A percentile compares a stretch with the other conserved stretches of the same genome.
phyloP scores from a whole-genome alignment of 2,113 vertebrate species.

The Hippotragus niger region DNA sequence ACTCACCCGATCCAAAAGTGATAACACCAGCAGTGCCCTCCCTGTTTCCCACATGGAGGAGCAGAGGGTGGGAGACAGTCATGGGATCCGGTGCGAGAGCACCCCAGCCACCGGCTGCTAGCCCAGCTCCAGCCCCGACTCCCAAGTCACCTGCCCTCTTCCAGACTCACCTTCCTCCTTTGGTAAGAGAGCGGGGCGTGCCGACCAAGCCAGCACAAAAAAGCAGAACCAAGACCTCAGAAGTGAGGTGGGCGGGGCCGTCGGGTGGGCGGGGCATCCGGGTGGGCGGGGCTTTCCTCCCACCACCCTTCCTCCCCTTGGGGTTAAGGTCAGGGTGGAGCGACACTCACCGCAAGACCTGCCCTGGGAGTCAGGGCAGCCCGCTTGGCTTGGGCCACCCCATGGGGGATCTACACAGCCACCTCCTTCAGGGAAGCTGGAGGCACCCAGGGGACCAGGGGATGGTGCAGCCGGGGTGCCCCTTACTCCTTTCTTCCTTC shows the following conservation, averaged over 20 bases:
- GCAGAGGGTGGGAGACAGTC: neutral
- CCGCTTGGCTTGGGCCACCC: too few relatives aligned
- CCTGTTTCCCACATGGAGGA: neutral
- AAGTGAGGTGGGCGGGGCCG: neutral
- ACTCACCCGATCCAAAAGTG: neutral
- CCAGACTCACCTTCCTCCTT: neutral
- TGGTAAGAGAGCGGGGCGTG: rapidly evolving
- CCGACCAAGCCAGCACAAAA: neutral
- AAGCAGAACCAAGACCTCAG: neutral
- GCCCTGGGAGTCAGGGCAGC: neutral
- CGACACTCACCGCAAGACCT: neutral
- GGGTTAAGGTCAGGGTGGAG: neutral
- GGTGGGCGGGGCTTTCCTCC: neutral
- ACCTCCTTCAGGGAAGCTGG: neutral
- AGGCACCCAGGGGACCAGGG: neutral
- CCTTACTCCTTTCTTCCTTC: neutral
- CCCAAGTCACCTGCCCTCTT: neutral
- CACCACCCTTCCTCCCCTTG: neutral
- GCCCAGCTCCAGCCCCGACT: neutral
- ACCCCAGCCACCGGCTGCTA: neutral
- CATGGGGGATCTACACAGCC: neutral
- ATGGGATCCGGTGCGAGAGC: neutral
- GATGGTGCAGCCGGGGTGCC: rapidly evolving
- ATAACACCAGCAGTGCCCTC: neutral
- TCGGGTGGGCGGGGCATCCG: neutral